Percentiles rank a stretch among this genome's conserved stretches.
Conservation (phyloP, 2,113 vertebrate genomes). For the Saguinus imperator region DNA sequence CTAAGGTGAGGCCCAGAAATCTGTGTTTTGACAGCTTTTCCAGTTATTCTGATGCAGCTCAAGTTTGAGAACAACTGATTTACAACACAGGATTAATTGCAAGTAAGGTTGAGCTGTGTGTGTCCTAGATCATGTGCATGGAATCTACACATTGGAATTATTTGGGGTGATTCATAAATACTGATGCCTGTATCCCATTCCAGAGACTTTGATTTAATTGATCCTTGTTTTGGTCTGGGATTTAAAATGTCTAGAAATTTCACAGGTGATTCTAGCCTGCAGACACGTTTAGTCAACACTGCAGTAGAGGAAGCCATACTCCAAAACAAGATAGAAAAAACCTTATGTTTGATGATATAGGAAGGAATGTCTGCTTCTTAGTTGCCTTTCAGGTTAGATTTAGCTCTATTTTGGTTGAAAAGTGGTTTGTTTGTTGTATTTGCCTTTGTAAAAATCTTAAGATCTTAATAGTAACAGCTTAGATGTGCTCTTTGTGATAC, state of each 20-base stretch:
- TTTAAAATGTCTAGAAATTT: background rate
- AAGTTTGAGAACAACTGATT: background rate
- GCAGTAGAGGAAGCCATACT: background rate
- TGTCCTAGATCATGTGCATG: background rate
- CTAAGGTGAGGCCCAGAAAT: background rate
- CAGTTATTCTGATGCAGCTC: background rate
- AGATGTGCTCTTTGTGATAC: background rate
- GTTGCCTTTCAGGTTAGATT: background rate
- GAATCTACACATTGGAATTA: background rate
- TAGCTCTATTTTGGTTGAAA: background rate
- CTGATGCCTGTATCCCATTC: background rate
- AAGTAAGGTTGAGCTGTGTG: background rate
- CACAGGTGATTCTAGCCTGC: background rate
- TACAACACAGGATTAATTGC: background rate
- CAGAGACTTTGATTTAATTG: background rate
- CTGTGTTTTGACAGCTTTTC: background rate
- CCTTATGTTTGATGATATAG: background rate
- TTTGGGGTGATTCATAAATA: background rate
- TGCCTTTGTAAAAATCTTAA: slow-evolving; percentile 16
- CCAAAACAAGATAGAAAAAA: background rate
- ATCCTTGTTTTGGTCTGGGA: background rate
- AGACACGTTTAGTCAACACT: background rate
- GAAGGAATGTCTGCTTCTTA: background rate
- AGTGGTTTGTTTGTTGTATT: background rate
- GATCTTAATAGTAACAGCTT: background rate